Percentiles rank a stretch among this genome's conserved stretches.
These are phyloP conservation scores for Watsonalla binaria DNA, from an alignment of 2,888 invertebrate genomes.

Conservation along the genomic window DNA sequence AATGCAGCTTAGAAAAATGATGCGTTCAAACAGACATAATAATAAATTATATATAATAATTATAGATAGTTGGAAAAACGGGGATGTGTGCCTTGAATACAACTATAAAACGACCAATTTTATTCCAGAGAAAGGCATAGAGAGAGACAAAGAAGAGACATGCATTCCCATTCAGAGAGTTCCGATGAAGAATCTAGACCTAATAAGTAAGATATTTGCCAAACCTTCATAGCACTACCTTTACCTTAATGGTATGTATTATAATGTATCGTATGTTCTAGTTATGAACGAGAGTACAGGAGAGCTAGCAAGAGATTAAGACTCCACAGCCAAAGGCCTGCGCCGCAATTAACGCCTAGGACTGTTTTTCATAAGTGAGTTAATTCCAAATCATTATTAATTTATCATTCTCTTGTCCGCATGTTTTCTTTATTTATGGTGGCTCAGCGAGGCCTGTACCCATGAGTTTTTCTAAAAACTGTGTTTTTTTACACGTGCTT, in stretches of 20 bases:
- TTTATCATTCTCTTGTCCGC: too few relatives aligned
- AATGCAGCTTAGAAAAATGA: too few relatives aligned
- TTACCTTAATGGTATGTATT: neutral
- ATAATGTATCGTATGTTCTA: conserved; percentile 27
- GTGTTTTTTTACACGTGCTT: too few relatives aligned
- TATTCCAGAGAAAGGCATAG: conserved; percentile 68
- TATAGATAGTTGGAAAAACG: neutral
- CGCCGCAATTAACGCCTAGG: conserved; percentile 74
- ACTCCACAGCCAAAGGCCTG: conserved; percentile 66
- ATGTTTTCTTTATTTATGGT: too few relatives aligned
- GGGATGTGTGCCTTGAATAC: neutral
- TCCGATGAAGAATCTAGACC: conserved; percentile 82
- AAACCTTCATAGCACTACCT: neutral
- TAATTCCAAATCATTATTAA: neutral
- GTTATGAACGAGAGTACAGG: conserved; percentile 74
- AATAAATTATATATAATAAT: conserved; percentile 7
- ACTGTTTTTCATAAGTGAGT: conserved; percentile 84
- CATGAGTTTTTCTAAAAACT: too few relatives aligned
- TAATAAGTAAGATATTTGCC: conserved; percentile 64
- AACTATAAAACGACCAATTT: neutral
- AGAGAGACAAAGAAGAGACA: conserved; percentile 68
- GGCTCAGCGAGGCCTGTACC: too few relatives aligned
- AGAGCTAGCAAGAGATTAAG: conserved; percentile 79
- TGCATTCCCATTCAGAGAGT: conserved; percentile 79
- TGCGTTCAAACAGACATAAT: neutral